These are phyloP conservation scores for Rambutsinella grinnellia DNA, from an alignment of 2,888 invertebrate species.

Conservation along the genomic window DNA sequence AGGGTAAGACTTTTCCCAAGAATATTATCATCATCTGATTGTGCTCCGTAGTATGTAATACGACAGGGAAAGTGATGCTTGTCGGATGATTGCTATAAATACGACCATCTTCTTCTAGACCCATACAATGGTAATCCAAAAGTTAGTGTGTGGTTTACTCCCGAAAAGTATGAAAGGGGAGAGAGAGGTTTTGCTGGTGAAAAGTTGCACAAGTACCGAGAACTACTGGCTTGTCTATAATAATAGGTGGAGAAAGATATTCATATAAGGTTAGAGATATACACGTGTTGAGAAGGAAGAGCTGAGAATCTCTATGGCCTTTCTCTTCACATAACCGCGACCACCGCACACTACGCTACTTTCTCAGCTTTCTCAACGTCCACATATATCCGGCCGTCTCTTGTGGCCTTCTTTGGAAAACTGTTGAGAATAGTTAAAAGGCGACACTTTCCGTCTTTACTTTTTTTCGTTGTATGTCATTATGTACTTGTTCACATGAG, in stretches of 20 bases:
- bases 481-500: constrained; percentile 28
- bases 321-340: constrained; percentile 43
- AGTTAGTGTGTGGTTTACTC: constrained; percentile 31
- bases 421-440: constrained; percentile 54
- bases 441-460: constrained; percentile 11
- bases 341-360: constrained; percentile 52
- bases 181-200: constrained; percentile 33
- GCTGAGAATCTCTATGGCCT: no score
- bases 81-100: neutral
- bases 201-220: constrained; percentile 25
- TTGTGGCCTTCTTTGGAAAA: constrained; percentile 42
- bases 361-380: constrained; percentile 46
- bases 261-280: no score
- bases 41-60: no score
- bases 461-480: constrained; percentile 7
- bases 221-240: neutral
- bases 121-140: neutral
- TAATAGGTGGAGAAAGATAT: neutral
- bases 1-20: constrained; percentile 49
- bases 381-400: constrained; percentile 44
- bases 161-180: constrained; percentile 32
- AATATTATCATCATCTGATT: constrained; percentile 48
- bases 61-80: no score
- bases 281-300: no score
- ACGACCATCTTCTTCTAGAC: neutral